A percentile compares a stretch with the other conserved stretches of the same genome.
Conservation (phyloP, 2,888 invertebrate genomes). For the Harpalus rubripes region DNA sequence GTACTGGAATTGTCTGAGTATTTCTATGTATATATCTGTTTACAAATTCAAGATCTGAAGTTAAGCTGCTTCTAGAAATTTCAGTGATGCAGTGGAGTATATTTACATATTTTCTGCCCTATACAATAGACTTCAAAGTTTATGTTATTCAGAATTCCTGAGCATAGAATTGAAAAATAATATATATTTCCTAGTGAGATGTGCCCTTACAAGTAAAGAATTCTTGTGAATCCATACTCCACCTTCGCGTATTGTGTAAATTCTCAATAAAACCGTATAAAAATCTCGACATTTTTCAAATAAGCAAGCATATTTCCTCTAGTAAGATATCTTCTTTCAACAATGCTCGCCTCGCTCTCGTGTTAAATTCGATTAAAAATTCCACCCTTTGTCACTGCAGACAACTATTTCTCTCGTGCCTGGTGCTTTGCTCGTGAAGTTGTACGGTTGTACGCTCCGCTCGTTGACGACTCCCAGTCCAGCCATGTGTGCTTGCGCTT, state of each 20-base stretch:
- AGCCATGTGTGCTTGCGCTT: conserved; percentile 4
- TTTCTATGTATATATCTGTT: no score
- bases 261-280: background rate
- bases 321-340: background rate
- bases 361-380: conserved; percentile 4
- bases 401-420: background rate
- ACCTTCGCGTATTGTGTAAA: background rate
- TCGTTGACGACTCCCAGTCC: background rate
- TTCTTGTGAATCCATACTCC: background rate
- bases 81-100: no score
- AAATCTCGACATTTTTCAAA: conserved; percentile 6
- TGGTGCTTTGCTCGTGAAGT: background rate
- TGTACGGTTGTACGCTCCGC: background rate
- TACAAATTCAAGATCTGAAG: no score
- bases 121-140: no score
- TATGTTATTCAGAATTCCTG: no score
- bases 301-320: background rate
- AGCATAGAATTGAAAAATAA: no score
- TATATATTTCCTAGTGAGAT: no score
- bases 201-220: no score
- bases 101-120: no score
- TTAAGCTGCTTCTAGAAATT: no score
- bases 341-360: background rate
- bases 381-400: background rate
- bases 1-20: no score